Evolutionary conservation across 2,113 vertebrate genomes (phyloP).

Genomic region (Eurypyga helias): DNA sequence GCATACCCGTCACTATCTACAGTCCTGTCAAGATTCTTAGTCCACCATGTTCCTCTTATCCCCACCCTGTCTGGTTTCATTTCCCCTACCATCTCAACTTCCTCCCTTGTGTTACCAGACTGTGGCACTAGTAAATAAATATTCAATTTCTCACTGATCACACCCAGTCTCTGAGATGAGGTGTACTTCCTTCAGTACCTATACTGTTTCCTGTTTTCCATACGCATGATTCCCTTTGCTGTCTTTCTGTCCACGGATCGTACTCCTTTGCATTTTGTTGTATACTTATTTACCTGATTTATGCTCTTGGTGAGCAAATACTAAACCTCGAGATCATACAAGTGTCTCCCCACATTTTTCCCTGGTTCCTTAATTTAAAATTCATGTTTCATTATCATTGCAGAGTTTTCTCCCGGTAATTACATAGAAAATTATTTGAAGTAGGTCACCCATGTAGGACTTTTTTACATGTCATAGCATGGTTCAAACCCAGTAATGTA

Average conservation of each 20-base stretch:
- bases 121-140: not conserved
- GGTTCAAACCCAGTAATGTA: not conserved
- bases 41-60: not conserved
- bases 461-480: not conserved
- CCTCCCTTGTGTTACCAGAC: not conserved
- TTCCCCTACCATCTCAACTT: not conserved
- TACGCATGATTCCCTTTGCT: not conserved
- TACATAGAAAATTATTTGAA: not conserved
- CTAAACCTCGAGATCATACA: not conserved
- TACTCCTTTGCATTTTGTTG: not conserved
- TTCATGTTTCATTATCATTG: not conserved
- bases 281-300: not conserved
- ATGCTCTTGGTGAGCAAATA: not conserved
- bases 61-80: not conserved
- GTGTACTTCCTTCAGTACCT: not conserved
- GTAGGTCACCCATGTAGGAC: not conserved
- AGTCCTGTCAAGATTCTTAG: not conserved
- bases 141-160: conserved; percentile 23
- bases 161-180: not conserved
- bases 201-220: not conserved
- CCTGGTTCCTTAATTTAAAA: not conserved
- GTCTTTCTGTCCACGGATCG: not conserved
- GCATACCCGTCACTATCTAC: not conserved
- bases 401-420: not conserved
- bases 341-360: not conserved